Evolutionary conservation across 2,888 invertebrate species (phyloP), one percentile per base, ranked within the genome.

Genomic region (Diploptera punctata): DNA sequence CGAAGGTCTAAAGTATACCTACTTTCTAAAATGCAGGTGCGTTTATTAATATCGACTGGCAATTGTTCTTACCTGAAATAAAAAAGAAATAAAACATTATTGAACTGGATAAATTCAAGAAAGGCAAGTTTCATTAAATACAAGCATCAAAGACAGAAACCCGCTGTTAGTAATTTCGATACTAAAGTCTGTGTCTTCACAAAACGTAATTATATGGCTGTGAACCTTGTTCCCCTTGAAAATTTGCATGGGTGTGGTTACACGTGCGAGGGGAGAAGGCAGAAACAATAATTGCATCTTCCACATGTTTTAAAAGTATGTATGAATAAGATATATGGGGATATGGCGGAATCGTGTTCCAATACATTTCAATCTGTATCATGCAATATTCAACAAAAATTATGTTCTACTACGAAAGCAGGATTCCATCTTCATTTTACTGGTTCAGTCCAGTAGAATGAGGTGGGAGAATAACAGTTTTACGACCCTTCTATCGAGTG

Each of bases 201-300:
- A 54, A 33, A 5, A 61, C 33, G 10, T 61, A 61, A 61, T 61
- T 61, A 33, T 33, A 29, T 33, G 31, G 62, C 43, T 26, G 54
- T 26, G 24, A 26, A 54, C 1, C 29, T 26, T 1, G 54, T 54
- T 38, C 18, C 19, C 43, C 43, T 62, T 21, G 38, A 43, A 21
- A n/a, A 38, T 62, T 19, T 62, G 62, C 62, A 43, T 24, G 38
- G 43, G 24, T 62, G 54, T 54, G 26, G 54, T 13, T 54, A 26
- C 54, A 54, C 10, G 26, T 54, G 54, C 54, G 54, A 26, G 16
- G 26, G n/a, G n/a, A n/a, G n/a, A n/a, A 54, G 54, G 26, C 7
- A 26, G 54, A 10, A 54, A 54, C 26, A 10, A 26, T 54, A 54
- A 54, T 54, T 54, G 54, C 54, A 24, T 54, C 54, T 24, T 24